Evolutionary conservation across 1,140 invertebrate genomes (phyloP), one percentile per base, ranked within the genome.

Genomic region (Coboldia fuscipes): DNA sequence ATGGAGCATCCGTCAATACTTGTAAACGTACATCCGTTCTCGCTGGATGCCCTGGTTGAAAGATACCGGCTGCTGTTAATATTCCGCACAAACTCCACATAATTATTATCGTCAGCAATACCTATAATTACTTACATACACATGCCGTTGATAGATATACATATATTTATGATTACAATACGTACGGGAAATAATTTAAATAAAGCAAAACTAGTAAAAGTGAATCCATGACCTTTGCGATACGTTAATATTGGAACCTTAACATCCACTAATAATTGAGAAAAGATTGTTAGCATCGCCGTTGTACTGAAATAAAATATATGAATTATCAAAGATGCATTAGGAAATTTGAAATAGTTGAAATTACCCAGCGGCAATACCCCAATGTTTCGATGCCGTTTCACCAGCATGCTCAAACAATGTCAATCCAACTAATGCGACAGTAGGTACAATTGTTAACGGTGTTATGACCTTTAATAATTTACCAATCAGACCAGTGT

Each of bases 141-240:
- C n/a, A n/a, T n/a, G n/a, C n/a, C n/a, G n/a, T n/a, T n/a, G n/a
- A n/a, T n/a, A n/a, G n/a, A n/a, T n/a, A n/a, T n/a, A n/a, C n/a
- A n/a, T n/a, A n/a, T n/a, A n/a, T n/a, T n/a, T n/a, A n/a, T n/a
- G n/a, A n/a, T n/a, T n/a, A n/a, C n/a, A n/a, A n/a, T 21, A 58
- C 63, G 66, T 54, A 84, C 81, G 26, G 83, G 80, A 46, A 85
- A 83, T 10, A 85, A 48, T 56, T 82, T 79, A 48, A 84, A 86
- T 3, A 83, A 47, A 23, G 73, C 68, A 44, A 81, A 83, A 58
- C 66, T 68, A 0, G 49, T 50, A 9, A 77, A 41, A 22, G 56
- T 53, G 30, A 70, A 49, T 1, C 77, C 76, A 14, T 59, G 49
- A 4, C 55, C 57, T 43, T 64, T 68, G 33, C 57, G 60, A 41